Conservation (phyloP, 2,797 vertebrate species). For the Cyprinodon diabolis region DNA sequence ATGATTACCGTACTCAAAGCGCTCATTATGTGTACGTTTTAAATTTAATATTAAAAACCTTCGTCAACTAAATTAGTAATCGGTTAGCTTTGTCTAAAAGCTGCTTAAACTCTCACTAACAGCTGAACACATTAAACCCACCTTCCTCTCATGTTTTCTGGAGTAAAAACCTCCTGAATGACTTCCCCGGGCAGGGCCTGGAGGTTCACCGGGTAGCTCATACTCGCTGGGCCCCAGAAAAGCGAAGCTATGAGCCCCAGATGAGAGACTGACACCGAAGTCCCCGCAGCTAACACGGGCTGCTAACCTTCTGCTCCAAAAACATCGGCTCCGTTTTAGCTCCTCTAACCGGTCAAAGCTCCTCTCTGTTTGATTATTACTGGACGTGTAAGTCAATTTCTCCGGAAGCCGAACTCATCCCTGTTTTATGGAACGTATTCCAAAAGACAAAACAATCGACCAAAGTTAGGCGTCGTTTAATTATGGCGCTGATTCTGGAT, state of each 20-base stretch:
- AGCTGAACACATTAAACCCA: constrained; percentile 21
- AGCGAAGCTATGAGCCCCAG: rapidly evolving
- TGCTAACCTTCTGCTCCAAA: constrained; percentile 24
- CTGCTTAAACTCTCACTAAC: too few relatives aligned
- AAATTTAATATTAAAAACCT: too few relatives aligned
- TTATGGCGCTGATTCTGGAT: constrained; percentile 78
- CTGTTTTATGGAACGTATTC: not conserved
- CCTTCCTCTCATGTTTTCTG: constrained; percentile 59
- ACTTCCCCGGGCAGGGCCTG: constrained; percentile 60
- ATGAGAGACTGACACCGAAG: not conserved
- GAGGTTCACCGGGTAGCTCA: constrained; percentile 74
- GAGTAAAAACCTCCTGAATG: constrained; percentile 55
- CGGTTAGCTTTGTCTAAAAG: not conserved
- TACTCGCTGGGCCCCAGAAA: constrained; percentile 20
- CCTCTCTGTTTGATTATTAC: too few relatives aligned
- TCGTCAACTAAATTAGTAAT: not conserved
- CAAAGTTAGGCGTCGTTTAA: constrained; percentile 49
- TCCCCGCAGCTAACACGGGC: constrained; percentile 23
- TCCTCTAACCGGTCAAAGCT: not conserved
- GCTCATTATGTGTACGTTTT: too few relatives aligned
- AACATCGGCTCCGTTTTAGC: constrained; percentile 9
- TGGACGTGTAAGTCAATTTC: rapidly evolving
- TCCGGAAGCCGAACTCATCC: rapidly evolving
- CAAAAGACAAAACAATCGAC: not conserved
- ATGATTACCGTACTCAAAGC: too few relatives aligned